phyloP scores from a whole-genome alignment of 2,888 invertebrate genomes.

The Rotaria macrura region DNA sequence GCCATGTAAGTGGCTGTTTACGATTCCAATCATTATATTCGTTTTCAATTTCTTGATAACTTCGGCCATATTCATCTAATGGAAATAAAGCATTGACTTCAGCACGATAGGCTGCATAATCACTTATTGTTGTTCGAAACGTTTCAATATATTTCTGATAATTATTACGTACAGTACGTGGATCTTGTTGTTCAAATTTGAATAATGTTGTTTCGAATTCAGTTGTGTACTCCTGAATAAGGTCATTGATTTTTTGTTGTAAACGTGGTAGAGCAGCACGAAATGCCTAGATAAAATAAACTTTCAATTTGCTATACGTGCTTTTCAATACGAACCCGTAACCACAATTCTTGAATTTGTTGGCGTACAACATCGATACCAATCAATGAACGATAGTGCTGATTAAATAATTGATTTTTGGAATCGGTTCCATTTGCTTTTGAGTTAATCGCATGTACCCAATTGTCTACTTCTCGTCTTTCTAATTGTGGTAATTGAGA shows the following conservation, averaged over 20 bases:
- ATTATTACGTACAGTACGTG: background rate
- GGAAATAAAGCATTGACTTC: background rate
- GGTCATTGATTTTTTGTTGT: background rate
- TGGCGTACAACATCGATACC: background rate
- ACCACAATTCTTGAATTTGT: background rate
- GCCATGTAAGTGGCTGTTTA: background rate
- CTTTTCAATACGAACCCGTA: background rate
- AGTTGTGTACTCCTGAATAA: background rate
- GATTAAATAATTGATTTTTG: background rate
- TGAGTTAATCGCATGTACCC: background rate
- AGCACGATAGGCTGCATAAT: background rate
- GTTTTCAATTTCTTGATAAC: background rate
- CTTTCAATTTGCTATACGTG: background rate
- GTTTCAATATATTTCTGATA: background rate
- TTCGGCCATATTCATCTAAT: background rate
- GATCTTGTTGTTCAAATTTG: background rate
- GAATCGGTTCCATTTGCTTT: background rate
- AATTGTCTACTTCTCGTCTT: background rate
- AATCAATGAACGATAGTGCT: background rate
- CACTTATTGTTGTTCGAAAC: background rate
- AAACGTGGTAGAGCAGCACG: background rate
- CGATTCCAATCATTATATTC: background rate
- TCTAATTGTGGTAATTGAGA: background rate
- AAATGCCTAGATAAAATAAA: background rate
- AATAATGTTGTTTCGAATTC: background rate